phyloP scores from a whole-genome alignment of 2,113 vertebrate species.

The Anas platyrhynchos region DNA sequence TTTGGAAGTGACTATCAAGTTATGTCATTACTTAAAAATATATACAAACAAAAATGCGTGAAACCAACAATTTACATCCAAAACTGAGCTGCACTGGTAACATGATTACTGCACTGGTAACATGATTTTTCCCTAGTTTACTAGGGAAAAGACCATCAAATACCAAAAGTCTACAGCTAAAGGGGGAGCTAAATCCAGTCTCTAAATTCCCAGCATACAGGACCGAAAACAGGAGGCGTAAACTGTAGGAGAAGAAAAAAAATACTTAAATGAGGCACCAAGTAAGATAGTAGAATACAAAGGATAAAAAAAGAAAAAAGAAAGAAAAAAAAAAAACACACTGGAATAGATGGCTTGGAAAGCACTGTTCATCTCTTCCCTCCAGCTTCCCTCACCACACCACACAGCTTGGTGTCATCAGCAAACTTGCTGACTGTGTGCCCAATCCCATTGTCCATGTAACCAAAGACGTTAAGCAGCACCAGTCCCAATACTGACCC shows the following conservation, averaged over 20 bases:
- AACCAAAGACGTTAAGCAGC: no score
- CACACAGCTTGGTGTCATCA: no score
- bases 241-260: fast-evolving
- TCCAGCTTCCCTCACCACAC: no score
- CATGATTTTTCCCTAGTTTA: not conserved
- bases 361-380: not conserved
- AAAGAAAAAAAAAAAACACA: not conserved
- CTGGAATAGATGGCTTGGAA: not conserved
- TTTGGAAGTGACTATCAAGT: not conserved
- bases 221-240: not conserved
- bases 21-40: not conserved
- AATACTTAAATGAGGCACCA: not conserved
- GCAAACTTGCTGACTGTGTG: no score
- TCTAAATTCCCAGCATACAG: not conserved
- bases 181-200: not conserved
- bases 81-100: not conserved
- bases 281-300: not conserved
- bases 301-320: no score
- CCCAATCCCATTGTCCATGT: no score
- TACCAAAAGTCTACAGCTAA: not conserved
- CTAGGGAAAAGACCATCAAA: not conserved
- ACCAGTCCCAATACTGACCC: no score
- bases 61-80: not conserved
- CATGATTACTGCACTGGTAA: not conserved
- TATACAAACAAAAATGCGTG: not conserved